Evolutionary conservation across 2,888 invertebrate genomes (phyloP), one percentile per base, ranked within the genome.

Genomic region (Sceliomorpha sp.): DNA sequence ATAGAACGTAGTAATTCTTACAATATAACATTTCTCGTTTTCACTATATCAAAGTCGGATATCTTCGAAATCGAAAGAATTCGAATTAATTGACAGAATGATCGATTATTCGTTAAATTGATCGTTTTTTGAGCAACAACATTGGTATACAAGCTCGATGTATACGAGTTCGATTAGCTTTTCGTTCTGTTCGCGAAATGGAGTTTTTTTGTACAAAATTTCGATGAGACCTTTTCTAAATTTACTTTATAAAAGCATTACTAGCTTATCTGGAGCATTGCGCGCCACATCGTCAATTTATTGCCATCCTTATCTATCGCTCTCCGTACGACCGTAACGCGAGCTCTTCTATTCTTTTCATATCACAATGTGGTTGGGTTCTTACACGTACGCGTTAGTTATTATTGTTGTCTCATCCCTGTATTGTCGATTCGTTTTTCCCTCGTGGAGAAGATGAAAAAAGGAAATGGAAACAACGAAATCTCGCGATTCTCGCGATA

Each of bases 361-460:
- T 85, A 85, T 85, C 85, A 85, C 85, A 85, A 81, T 83, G 75
- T 82, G 77, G 79, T 85, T 78, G 82, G 79, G 69, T 74, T 70
- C 74, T 72, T 74, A 73, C 82, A 81, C 82, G 75, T 83, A 82
- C 80, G 78, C 77, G 78, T 84, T 77, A 80, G 77, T 84, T 79
- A 77, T 85, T 88, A 87, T 88, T 88, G 88, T 88, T 86, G 86
- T 82, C 85, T 85, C 83, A 84, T 88, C 87, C 88, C 87, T 87
- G 88, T 88, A 88, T 88, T 88, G 88, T 88, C 88, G 84, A 83
- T 87, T 86, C 80, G 81, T 83, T 70, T 67, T 70, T 62, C 62
- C 60, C 64, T 58, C 40, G 31, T 47, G 58, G 42, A 56, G 14
- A 34, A 26, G 48, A n/a, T n/a, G n/a, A 45, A 10, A 17, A 51